phyloP scores from a whole-genome alignment of 2,797 vertebrate genomes.

The Pteropus rufus region DNA sequence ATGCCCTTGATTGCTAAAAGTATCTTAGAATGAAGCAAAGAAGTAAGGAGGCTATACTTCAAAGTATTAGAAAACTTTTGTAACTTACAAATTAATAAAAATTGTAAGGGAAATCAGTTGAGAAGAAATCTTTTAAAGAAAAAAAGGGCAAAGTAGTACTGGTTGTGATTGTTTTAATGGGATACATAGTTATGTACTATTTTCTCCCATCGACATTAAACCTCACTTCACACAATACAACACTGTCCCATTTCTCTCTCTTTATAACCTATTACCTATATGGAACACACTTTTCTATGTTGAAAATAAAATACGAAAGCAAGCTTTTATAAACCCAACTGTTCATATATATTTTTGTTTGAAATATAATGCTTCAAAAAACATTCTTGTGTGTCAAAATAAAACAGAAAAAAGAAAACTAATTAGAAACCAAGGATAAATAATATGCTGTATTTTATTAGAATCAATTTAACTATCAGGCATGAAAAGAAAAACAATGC shows the following conservation, averaged over 20 bases:
- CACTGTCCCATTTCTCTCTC: not conserved
- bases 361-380: not conserved
- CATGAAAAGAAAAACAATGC: constrained; percentile 5
- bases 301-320: not conserved
- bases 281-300: not conserved
- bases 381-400: not conserved
- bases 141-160: not conserved
- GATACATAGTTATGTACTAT: not conserved
- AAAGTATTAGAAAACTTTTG: constrained; percentile 37
- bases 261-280: not conserved
- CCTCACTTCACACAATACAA: not conserved
- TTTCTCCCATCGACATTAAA: not conserved
- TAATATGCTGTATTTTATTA: not conserved
- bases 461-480: not conserved
- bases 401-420: not conserved
- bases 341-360: not conserved
- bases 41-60: not conserved
- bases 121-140: not conserved
- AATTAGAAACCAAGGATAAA: not conserved
- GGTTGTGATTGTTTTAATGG: not conserved
- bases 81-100: constrained; percentile 33
- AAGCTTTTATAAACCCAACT: not conserved
- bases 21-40: not conserved
- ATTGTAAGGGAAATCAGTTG: not conserved
- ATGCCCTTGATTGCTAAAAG: constrained; percentile 16